Evolutionary conservation across 2,888 invertebrate species (phyloP), one percentile per base, ranked within the genome.

Genomic region (Boloria euphrosyne): DNA sequence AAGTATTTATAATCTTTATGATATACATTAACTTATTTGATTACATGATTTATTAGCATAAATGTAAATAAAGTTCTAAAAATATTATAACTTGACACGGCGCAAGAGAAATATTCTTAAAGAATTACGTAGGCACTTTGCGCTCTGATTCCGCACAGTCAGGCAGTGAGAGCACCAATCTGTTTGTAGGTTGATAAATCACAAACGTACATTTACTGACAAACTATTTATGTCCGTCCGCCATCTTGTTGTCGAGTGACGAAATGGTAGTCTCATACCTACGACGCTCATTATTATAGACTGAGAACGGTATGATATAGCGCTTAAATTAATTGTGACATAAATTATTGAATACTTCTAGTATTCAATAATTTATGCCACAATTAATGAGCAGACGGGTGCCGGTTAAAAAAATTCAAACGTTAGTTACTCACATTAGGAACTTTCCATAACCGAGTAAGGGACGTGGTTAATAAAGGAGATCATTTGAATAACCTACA

Each of bases 171-270:
- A 73, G 76, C 68, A 59, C 74, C 75, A 80, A 80, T 81, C 76
- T 76, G 78, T 80, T 80, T 77, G 80, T 80, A 82, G 79, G 79
- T 79, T 81, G 84, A 83, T 85, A 85, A 84, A 80, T 84, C 83
- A 83, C 81, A 81, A 83, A 77, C 78, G 80, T 78, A 79, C 79
- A 81, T 80, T 81, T 82, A 78, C 80, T 78, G 79, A 77, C 79
- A 80, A 78, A 80, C 85, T 88, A 86, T 85, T 87, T 86, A 82
- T 80, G 80, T 80, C 75, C 80, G 81, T 74, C 88, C 86, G 89
- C 89, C 89, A 90, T 90, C 86, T 90, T 90, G 89, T 87, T 80
- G 81, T 83, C 78, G 77, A 83, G 82, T 87, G 85, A 87, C 82
- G 82, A 86, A 87, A 86, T 85, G 78, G 72, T 72, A 73, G 74